Conservation (phyloP, 2,797 vertebrate genomes). For the Halcyon chelicuti region DNA sequence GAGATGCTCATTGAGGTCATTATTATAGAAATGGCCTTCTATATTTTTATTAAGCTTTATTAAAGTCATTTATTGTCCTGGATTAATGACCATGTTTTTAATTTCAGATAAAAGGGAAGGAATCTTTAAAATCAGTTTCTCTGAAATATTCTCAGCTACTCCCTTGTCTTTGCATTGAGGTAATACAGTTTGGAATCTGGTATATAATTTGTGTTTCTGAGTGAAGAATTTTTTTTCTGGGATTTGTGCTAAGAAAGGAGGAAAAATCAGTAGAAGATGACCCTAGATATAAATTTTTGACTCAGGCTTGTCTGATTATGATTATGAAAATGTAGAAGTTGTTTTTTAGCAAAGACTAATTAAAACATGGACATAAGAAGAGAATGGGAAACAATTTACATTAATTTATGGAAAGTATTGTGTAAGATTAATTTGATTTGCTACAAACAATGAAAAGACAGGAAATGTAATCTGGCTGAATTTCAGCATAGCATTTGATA, state of each 20-base stretch:
- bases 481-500: not conserved
- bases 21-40: not conserved
- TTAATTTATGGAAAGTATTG: not conserved
- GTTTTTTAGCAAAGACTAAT: conserved; percentile 3
- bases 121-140: conserved; percentile 67
- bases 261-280: not conserved
- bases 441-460: not conserved
- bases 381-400: not conserved
- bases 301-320: not conserved
- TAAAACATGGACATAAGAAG: not conserved
- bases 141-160: conserved; percentile 77
- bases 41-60: not conserved
- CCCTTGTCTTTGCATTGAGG: conserved; percentile 91
- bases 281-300: not conserved
- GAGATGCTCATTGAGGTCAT: not conserved
- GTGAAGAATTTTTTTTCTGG: not conserved
- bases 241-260: not conserved
- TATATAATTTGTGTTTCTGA: not conserved
- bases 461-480: not conserved
- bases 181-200: conserved; percentile 60
- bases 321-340: not conserved
- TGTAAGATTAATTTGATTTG: not conserved
- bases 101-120: conserved; percentile 85
- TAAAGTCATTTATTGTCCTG: not conserved
- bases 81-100: not conserved